Evolutionary conservation across 2,113 vertebrate genomes (phyloP).

Genomic region (Centrocercus urophasianus): DNA sequence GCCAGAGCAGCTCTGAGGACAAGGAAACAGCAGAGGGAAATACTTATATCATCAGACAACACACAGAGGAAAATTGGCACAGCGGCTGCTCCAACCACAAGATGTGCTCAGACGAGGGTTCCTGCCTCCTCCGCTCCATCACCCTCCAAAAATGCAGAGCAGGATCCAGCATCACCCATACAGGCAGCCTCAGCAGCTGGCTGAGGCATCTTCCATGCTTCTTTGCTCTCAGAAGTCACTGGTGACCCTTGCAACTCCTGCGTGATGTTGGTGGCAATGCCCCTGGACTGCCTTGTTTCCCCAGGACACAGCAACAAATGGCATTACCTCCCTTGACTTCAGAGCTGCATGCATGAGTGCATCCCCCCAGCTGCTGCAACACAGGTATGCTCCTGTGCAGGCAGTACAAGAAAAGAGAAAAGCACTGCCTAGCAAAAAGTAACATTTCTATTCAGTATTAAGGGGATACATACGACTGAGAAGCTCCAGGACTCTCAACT

Average conservation of each 20-base stretch:
- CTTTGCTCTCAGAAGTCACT: background rate
- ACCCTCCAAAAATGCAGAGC: background rate
- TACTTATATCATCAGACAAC: background rate
- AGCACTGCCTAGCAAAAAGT: conserved; percentile 50
- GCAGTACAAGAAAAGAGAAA: conserved; percentile 15
- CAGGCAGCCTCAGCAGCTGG: background rate
- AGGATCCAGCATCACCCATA: accelerated
- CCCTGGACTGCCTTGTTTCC: background rate
- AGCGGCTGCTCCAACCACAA: background rate
- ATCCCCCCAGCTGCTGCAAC: background rate
- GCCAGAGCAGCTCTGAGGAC: conserved; percentile 1
- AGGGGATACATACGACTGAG: conserved; percentile 18
- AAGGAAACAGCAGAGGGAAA: conserved; percentile 21
- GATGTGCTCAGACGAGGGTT: background rate
- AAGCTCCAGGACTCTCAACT: conserved; percentile 49
- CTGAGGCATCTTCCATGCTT: accelerated
- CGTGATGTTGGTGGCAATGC: background rate
- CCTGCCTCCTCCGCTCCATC: background rate
- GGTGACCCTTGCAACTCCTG: accelerated
- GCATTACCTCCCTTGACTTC: background rate
- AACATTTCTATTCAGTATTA: conserved; percentile 49
- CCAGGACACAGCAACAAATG: conserved; percentile 29
- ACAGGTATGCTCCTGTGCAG: conserved; percentile 40
- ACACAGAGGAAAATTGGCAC: background rate
- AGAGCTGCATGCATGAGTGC: background rate